A percentile compares a stretch with the other conserved stretches of the same genome.
These are phyloP conservation scores for Peromyscus californicus DNA, from an alignment of 2,113 vertebrate genomes.

Conservation along the genomic window DNA sequence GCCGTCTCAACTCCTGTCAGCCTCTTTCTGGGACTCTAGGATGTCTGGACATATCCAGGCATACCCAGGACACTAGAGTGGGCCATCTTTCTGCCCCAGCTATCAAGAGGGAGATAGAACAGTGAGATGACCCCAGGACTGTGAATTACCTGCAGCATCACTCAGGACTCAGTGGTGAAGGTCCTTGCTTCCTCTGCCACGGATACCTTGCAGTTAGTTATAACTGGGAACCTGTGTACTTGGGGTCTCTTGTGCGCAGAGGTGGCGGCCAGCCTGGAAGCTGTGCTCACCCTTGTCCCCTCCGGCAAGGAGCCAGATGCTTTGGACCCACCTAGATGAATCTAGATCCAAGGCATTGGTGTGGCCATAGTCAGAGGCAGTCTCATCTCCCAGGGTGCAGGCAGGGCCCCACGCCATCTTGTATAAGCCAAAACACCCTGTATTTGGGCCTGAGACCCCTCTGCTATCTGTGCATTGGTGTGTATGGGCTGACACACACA, in stretches of 20 bases:
- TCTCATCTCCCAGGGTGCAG: not conserved
- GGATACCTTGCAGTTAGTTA: not conserved
- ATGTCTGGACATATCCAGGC: not conserved
- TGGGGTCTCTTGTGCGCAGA: not conserved
- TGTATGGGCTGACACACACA: not conserved
- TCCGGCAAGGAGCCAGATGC: not conserved
- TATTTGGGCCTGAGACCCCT: not conserved
- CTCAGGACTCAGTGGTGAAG: not conserved
- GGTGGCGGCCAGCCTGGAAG: not conserved
- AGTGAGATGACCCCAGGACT: not conserved
- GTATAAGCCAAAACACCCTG: not conserved
- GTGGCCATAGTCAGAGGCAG: not conserved
- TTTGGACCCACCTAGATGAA: too few species aligned
- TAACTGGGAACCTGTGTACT: not conserved
- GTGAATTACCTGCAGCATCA: rapidly evolving
- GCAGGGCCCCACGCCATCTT: not conserved
- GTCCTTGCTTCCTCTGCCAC: not conserved
- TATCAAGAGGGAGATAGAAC: rapidly evolving
- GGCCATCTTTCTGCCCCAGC: not conserved
- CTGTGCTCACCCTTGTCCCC: not conserved
- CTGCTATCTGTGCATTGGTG: not conserved
- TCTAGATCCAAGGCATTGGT: not conserved
- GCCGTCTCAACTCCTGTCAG: rapidly evolving
- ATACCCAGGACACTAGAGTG: not conserved
- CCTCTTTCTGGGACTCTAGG: not conserved